Evolutionary conservation across 2,113 vertebrate species (phyloP), one percentile per base, ranked within the genome.

Genomic region (Dasyornis broadbenti): DNA sequence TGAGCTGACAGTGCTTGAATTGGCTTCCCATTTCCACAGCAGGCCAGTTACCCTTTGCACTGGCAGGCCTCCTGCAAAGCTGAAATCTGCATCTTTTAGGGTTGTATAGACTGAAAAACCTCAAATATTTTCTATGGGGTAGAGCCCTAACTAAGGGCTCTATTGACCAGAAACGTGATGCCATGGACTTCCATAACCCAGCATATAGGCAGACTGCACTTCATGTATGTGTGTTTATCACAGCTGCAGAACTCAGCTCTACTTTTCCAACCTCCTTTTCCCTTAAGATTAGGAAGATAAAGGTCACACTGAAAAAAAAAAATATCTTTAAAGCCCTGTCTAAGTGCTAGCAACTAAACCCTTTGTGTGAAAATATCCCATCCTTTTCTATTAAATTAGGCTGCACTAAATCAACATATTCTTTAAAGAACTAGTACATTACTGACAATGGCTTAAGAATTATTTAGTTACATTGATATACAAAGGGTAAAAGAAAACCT

Each of bases 71-170:
- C 90, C 95, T 71, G 87, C 78, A 87, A 91, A 89, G 82, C 88
- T 86, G 77, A 95, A 94, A 95, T 96, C 95, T 95, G 84, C 82
- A 83, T 87, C 82, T 93, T 94, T 79, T 84, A 90, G 90, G 82
- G 81, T 82, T 93, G 86, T 80, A 95, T 45, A 83, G 85, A 73
- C 80, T 84, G 89, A 94, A 97, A 97, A 95, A 92, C 95, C 95
- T 95, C 96, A 97, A 97, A 83, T 93, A 97, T 97, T 96, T 97
- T 86, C 94, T 95, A 91, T 86, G 89, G 91, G 90, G 79, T 65
- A 81, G 53, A 94, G 65, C 68, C 61, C 78, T 95, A 88, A 96
- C 94, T 96, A 92, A 91, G 78, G 83, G 37, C 65, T 96, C 94
- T 91, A 50, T 95, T 97, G 88, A 96, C 93, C 86, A 79, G 95